A percentile compares a stretch with the other conserved stretches of the same genome.
These are phyloP conservation scores for Poeciliopsis retropinna DNA, from an alignment of 2,113 vertebrate genomes.

Conservation along the genomic window DNA sequence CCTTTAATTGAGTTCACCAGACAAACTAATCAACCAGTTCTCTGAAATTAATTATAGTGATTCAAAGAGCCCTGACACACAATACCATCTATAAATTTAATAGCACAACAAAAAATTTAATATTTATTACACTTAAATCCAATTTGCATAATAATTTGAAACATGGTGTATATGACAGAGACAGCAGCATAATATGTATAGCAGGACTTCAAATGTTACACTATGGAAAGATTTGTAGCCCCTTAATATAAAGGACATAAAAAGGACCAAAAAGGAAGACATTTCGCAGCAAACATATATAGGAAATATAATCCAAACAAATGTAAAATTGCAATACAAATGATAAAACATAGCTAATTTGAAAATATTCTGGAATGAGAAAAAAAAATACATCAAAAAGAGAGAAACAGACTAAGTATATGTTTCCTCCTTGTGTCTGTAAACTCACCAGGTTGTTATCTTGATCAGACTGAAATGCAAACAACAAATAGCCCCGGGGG, in stretches of 20 bases:
- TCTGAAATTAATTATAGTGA: no score
- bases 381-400: neutral
- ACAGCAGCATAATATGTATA: no score
- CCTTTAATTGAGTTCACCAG: no score
- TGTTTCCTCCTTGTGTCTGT: neutral
- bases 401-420: neutral
- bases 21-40: no score
- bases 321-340: neutral
- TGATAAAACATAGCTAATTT: neutral
- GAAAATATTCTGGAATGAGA: neutral
- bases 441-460: neutral
- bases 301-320: neutral
- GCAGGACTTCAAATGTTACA: neutral
- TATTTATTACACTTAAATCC: no score
- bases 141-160: no score
- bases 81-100: no score
- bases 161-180: no score
- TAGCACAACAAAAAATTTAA: no score
- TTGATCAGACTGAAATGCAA: neutral
- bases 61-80: no score
- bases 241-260: neutral
- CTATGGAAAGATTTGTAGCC: neutral
- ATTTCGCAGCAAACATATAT: neutral
- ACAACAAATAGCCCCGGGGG: neutral
- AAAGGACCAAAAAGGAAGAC: neutral